A percentile compares a stretch with the other conserved stretches of the same genome.
These are phyloP conservation scores for Agrochola circellaris DNA, from an alignment of 2,888 invertebrate genomes.

Conservation along the genomic window DNA sequence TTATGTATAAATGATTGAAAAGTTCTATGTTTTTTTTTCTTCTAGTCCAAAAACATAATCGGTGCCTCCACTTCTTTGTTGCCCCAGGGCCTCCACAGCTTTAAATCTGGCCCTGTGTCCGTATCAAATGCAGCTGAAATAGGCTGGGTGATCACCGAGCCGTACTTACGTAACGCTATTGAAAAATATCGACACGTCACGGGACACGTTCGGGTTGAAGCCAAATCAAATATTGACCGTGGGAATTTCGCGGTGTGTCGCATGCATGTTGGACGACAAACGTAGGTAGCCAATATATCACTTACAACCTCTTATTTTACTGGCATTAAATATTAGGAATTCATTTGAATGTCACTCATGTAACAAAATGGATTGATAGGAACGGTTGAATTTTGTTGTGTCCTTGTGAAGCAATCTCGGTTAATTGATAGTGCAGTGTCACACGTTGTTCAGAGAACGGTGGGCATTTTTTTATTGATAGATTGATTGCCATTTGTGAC, in stretches of 20 bases:
- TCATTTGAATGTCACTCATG: constrained; percentile 27
- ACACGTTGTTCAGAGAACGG: background rate
- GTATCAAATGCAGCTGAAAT: constrained; percentile 27
- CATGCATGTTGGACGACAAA: background rate
- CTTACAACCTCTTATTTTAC: constrained; percentile 39
- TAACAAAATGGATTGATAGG: constrained; percentile 15
- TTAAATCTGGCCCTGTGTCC: too few species aligned
- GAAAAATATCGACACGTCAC: constrained; percentile 67
- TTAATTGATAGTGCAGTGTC: background rate
- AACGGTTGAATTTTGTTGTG: background rate
- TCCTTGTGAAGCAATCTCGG: background rate
- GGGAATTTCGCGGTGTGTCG: constrained; percentile 26
- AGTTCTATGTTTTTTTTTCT: too few species aligned
- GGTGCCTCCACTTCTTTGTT: too few species aligned
- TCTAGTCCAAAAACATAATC: too few species aligned
- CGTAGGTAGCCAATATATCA: background rate
- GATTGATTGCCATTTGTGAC: background rate
- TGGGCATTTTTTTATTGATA: background rate
- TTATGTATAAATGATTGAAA: too few species aligned
- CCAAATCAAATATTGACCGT: constrained; percentile 72
- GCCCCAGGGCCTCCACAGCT: too few species aligned
- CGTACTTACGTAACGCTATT: constrained; percentile 51
- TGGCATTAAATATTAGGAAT: constrained; percentile 30
- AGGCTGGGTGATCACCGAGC: constrained; percentile 17
- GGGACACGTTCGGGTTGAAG: constrained; percentile 54